phyloP scores from a whole-genome alignment of 2,888 invertebrate genomes.

The Pseudococcus longispinus region DNA sequence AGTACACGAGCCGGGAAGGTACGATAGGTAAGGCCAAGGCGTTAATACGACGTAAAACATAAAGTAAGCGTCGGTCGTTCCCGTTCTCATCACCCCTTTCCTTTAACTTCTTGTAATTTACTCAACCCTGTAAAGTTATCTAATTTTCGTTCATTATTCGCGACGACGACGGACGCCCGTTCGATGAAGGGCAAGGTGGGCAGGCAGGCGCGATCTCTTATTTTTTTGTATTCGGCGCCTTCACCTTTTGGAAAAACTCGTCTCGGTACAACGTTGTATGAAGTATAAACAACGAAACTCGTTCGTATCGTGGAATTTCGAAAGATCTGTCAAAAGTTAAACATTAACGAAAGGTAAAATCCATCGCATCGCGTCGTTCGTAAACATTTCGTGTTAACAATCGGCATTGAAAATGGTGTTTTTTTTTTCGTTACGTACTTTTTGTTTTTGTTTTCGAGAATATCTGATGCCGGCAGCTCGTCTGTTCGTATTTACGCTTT shows the following conservation, averaged over 20 bases:
- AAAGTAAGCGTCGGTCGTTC: neutral
- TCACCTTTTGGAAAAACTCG: neutral
- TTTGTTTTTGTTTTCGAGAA: neutral
- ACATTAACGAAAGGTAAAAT: slow-evolving; percentile 28
- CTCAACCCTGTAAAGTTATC: slow-evolving; percentile 1
- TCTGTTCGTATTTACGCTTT: neutral
- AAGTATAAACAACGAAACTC: slow-evolving; percentile 24
- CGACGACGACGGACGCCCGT: neutral
- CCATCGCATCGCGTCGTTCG: neutral
- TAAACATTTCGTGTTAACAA: slow-evolving; percentile 34
- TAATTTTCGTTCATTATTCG: slow-evolving; percentile 30
- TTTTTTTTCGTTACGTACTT: neutral
- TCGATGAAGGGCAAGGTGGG: neutral
- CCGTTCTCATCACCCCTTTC: neutral
- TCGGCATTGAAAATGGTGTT: slow-evolving; percentile 10
- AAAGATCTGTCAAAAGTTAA: slow-evolving; percentile 31
- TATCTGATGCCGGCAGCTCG: slow-evolving; percentile 1
- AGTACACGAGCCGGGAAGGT: neutral
- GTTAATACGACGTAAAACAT: neutral
- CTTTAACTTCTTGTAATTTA: neutral
- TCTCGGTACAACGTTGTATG: neutral
- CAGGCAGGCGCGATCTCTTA: neutral
- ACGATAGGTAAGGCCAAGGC: neutral
- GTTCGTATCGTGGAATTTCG: slow-evolving; percentile 17
- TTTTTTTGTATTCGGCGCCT: neutral